Base-by-base conservation (phyloP, 2,888 invertebrate species). In the Synanthedon formicaeformis region DNA sequence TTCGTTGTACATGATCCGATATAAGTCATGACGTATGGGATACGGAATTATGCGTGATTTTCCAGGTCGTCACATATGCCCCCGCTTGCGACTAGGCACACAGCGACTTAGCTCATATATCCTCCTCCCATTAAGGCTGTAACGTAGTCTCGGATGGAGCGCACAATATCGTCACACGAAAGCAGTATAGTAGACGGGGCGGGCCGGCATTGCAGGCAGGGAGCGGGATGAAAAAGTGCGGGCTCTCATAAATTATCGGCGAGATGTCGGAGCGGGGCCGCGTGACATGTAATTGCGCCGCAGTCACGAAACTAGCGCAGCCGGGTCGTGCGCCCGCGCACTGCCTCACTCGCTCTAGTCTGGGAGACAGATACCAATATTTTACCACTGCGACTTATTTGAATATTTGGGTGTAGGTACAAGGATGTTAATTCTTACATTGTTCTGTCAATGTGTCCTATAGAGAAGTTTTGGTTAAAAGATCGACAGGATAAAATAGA, bases 201-300 rank as follows among this genome's bases (percentile, higher is more conserved):
- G 10, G 50, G n/a, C 12, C 50, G 13, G 13, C 41, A 14, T 13
- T 23, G 12, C 34, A 41, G 18, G 12, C 69, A 67, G 65, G 61
- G 60, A 64, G 71, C 74, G 66, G 70, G 73, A 71, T 70, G 72
- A 69, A 72, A 71, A 66, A 66, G 34, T 52, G 52, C 48, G 52
- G 50, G 64, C 66, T 64, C 70, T 74, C 76, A 75, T 77, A 78
- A 78, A 77, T 74, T 66, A 72, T 65, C 62, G 64, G 65, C 61
- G 70, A 45, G 64, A 62, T 64, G 61, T 59, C 59, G 61, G 54
- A 27, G 55, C 54, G 56, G 55, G 34, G 34, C 34, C 34, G 53
- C 76, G 75, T 71, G 74, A 71, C 73, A 75, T 66, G 73, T 67
- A 71, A 72, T 73, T 71, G 75, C 67, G 61, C 62, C 60, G 65